Evolutionary conservation across 2,888 invertebrate genomes (phyloP), one percentile per base, ranked within the genome.

Genomic region (Zygogramma bicolorata): DNA sequence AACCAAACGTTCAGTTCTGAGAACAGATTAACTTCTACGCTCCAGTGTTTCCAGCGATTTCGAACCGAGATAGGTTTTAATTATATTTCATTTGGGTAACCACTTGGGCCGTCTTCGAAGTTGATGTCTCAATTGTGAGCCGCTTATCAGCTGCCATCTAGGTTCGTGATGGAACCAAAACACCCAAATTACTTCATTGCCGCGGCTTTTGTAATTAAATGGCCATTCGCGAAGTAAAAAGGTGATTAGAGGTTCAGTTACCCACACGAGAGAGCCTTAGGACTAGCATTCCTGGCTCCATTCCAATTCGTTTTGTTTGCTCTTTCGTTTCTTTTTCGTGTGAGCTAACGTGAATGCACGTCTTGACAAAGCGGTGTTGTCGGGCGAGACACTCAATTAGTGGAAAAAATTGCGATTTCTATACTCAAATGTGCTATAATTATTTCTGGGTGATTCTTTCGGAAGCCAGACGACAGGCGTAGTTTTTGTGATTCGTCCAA

Each of bases 51-150:
- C 74, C 78, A 77, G 74, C 74, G 80, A 81, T 81, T 78, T 77
- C 70, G 69, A 73, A 70, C 73, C 65, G 70, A 80, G 82, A 82
- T 83, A 81, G 80, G 75, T 81, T 80, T 81, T 83, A 82, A 83
- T 83, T 83, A 82, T 81, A 79, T 79, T 80, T 81, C 81, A 82
- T 82, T 81, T 79, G 77, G 80, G 80, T 81, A 82, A 83, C 82
- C 81, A 81, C 77, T 63, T 34, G 77, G 74, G 77, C 74, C 78
- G 68, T 70, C 72, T 71, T 78, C 77, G 70, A 72, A 79, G 77
- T 81, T 82, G 81, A 82, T 81, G 81, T 80, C 81, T 82, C 80
- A 80, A 82, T 82, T 78, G 63, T 75, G 68, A 74, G 75, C 76
- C 71, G 75, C 74, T 76, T 78, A 83, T 83, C 81, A 80, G 82